These are phyloP conservation scores for Fopius arisanus DNA, from an alignment of 1,140 invertebrate genomes.

Conservation along the genomic window DNA sequence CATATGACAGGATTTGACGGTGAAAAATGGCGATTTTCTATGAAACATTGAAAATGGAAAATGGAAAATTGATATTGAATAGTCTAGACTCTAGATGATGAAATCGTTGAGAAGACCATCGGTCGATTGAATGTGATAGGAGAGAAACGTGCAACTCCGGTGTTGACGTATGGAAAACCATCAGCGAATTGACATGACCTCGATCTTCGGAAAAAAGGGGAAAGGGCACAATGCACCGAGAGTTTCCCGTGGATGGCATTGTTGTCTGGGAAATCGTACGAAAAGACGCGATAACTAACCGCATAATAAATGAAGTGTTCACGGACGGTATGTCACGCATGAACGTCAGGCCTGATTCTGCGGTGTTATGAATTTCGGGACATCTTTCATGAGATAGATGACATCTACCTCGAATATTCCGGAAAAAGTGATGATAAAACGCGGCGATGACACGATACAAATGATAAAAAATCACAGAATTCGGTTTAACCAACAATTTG, in stretches of 20 bases:
- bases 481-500: too few species aligned
- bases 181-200: not conserved
- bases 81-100: not conserved
- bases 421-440: too few species aligned
- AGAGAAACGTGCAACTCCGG: not conserved
- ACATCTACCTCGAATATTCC: too few species aligned
- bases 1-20: too few species aligned
- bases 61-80: not conserved
- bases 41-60: not conserved
- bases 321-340: constrained; percentile 14
- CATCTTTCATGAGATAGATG: not conserved
- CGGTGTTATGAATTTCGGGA: not conserved
- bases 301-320: constrained; percentile 66
- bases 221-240: not conserved
- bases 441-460: too few species aligned
- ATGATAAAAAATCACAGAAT: too few species aligned
- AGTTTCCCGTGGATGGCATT: constrained; percentile 44
- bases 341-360: not conserved
- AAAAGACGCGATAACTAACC: constrained; percentile 65
- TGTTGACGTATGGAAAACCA: not conserved
- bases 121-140: not conserved
- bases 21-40: not conserved
- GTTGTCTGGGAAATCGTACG: constrained; percentile 66
- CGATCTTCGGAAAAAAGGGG: not conserved
- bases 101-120: not conserved